Percentiles rank a stretch among this genome's conserved stretches.
phyloP scores from a whole-genome alignment of 1,140 invertebrate species.

The Fopius arisanus region DNA sequence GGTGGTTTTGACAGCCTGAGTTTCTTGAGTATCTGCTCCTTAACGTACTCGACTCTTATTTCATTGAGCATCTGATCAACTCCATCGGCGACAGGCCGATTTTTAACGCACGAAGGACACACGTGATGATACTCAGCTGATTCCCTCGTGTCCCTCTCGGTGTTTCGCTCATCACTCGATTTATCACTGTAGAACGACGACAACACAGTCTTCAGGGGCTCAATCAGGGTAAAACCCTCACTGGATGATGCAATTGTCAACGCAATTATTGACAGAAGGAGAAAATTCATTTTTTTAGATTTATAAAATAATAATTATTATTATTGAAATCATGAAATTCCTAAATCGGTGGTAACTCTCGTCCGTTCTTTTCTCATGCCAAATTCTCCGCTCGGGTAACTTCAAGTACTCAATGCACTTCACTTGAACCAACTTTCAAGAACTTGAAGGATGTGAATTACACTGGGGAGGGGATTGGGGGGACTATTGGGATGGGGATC shows the following conservation, averaged over 20 bases:
- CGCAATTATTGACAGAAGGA: conserved; percentile 27
- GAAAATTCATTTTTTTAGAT: conserved; percentile 22
- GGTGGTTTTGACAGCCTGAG: conserved; percentile 77
- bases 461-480: too few species aligned
- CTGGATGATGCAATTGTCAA: conserved; percentile 18
- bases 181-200: conserved; percentile 47
- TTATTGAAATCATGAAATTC: not conserved
- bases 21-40: conserved; percentile 82
- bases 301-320: not conserved
- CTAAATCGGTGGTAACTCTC: conserved; percentile 32
- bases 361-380: conserved; percentile 8
- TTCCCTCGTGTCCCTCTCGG: not conserved
- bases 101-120: conserved; percentile 51
- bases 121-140: conserved; percentile 30
- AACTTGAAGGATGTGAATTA: too few species aligned
- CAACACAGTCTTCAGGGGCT: conserved; percentile 49
- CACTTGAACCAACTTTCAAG: too few species aligned
- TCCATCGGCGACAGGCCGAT: conserved; percentile 46
- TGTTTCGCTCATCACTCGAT: conserved; percentile 11
- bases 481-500: too few species aligned
- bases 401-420: not conserved
- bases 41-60: conserved; percentile 79
- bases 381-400: not conserved
- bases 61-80: conserved; percentile 62
- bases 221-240: conserved; percentile 41